Percentiles rank a stretch among this genome's conserved stretches.
Conservation (phyloP, 2,113 vertebrate genomes). For the Halichoerus grypus region DNA sequence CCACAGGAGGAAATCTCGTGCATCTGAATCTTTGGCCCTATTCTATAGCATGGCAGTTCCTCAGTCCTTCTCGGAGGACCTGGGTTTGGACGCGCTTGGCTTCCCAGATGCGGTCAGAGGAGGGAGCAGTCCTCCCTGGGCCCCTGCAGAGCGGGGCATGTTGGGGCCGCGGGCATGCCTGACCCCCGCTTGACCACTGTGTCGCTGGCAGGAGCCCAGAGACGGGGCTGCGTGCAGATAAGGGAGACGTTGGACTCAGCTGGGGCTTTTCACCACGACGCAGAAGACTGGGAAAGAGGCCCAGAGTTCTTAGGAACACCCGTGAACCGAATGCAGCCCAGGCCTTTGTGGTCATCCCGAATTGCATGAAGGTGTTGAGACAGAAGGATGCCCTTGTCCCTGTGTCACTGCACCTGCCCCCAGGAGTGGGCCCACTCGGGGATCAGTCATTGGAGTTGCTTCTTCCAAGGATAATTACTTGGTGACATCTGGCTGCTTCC, state of each 20-base stretch:
- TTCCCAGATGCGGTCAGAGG: not conserved
- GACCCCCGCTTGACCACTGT: not conserved
- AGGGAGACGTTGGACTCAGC: not conserved
- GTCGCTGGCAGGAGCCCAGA: not conserved
- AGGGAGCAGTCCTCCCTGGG: not conserved
- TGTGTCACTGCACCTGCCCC: too few species aligned
- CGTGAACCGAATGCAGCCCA: too few species aligned
- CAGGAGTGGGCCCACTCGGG: too few species aligned
- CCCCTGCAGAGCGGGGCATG: not conserved
- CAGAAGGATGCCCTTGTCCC: too few species aligned
- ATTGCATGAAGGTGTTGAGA: too few species aligned
- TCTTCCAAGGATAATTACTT: not conserved
- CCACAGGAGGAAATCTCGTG: not conserved
- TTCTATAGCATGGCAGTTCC: not conserved
- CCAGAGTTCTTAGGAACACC: not conserved
- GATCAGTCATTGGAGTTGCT: accelerated
- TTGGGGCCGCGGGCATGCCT: too few species aligned
- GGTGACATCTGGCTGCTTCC: accelerated
- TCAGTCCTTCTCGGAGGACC: accelerated
- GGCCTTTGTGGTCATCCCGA: not conserved
- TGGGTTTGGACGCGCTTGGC: accelerated
- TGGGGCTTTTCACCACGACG: not conserved
- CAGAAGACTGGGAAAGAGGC: not conserved
- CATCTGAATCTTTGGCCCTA: accelerated
- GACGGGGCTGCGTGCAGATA: accelerated